A percentile compares a stretch with the other conserved stretches of the same genome.
Evolutionary conservation across 2,797 vertebrate species (phyloP).

Genomic region (Garrulus glandarius): DNA sequence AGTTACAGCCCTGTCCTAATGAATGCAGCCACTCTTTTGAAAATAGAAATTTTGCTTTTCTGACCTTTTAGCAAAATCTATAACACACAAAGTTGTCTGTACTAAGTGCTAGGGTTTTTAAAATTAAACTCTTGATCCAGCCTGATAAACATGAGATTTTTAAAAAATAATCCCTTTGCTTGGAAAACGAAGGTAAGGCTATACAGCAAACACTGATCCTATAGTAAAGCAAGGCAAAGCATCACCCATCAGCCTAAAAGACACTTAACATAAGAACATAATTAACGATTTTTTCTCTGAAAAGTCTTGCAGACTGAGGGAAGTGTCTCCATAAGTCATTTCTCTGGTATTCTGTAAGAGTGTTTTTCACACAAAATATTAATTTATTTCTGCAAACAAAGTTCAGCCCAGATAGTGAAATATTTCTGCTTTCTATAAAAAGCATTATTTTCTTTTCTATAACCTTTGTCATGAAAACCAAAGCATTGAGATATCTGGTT

Average conservation of each 20-base stretch:
- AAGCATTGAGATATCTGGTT: accelerated
- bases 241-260: background rate
- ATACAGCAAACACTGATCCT: background rate
- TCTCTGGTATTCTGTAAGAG: background rate
- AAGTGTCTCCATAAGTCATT: background rate
- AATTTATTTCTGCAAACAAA: background rate
- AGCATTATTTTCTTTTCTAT: background rate
- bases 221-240: background rate
- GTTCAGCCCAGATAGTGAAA: background rate
- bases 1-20: background rate
- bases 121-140: background rate
- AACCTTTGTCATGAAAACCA: background rate
- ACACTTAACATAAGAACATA: background rate
- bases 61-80: background rate
- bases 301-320: background rate
- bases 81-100: background rate
- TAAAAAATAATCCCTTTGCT: background rate
- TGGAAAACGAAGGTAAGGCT: background rate
- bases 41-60: background rate
- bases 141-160: background rate
- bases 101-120: background rate
- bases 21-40: background rate
- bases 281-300: background rate
- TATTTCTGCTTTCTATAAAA: background rate
- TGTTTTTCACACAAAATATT: background rate